A percentile compares a stretch with the other conserved stretches of the same genome.
phyloP scores from a whole-genome alignment of 2,113 vertebrate species.

The Oryzias javanicus region DNA sequence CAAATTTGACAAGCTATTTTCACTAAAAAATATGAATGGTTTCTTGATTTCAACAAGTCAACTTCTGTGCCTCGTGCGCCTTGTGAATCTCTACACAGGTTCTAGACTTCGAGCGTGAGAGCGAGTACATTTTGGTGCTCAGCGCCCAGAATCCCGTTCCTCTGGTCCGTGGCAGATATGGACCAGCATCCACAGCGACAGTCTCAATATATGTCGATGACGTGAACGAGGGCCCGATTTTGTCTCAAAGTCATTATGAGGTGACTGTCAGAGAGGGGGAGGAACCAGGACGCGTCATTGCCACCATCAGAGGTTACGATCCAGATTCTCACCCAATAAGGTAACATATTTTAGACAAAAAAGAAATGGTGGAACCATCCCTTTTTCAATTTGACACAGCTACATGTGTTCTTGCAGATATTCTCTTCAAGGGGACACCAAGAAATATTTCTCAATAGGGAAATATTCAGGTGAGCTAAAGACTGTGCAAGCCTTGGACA shows the following conservation, averaged over 20 bases:
- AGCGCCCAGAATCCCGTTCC: constrained; percentile 77
- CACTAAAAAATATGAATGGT: too few relatives aligned
- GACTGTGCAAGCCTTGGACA: constrained; percentile 75
- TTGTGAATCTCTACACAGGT: constrained; percentile 52
- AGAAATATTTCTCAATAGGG: constrained; percentile 80
- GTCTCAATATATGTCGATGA: constrained; percentile 77
- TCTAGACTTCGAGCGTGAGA: constrained; percentile 80
- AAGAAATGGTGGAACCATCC: background rate
- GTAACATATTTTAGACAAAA: constrained; percentile 19
- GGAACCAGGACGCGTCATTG: constrained; percentile 76
- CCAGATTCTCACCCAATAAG: constrained; percentile 80
- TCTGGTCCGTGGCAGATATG: constrained; percentile 76
- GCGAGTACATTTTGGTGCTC: constrained; percentile 77
- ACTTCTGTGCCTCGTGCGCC: background rate
- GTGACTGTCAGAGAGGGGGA: constrained; percentile 77
- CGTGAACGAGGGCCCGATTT: constrained; percentile 78
- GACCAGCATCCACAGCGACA: constrained; percentile 77
- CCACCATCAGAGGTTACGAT: constrained; percentile 77
- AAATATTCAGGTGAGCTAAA: constrained; percentile 79
- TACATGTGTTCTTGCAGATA: constrained; percentile 65
- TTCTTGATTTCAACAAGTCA: too few relatives aligned
- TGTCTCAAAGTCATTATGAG: constrained; percentile 78
- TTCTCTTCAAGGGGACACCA: constrained; percentile 80
- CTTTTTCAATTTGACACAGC: background rate
- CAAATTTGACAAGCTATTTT: too few relatives aligned